Percentiles rank a stretch among this genome's conserved stretches.
Conservation (phyloP, 2,797 vertebrate genomes). For the Poliocrania exsul region DNA sequence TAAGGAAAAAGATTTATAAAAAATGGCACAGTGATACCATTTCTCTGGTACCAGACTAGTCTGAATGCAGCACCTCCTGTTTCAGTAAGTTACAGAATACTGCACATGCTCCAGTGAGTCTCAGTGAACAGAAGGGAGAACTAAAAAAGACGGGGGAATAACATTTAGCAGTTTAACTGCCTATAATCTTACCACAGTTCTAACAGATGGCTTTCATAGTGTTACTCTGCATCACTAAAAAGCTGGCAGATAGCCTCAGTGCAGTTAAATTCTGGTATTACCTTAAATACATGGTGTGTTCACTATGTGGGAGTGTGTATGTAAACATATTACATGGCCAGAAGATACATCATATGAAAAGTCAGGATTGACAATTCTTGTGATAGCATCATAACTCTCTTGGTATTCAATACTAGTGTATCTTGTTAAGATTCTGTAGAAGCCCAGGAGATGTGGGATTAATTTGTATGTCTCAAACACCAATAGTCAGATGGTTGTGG, state of each 20-base stretch:
- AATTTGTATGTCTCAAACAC: neutral
- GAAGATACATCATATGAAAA: neutral
- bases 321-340: slow-evolving; percentile 35
- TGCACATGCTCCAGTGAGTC: slow-evolving; percentile 19
- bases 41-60: neutral
- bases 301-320: neutral
- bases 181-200: slow-evolving; percentile 18
- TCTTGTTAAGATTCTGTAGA: neutral
- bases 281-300: neutral
- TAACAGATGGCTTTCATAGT: slow-evolving; percentile 49
- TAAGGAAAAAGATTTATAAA: neutral
- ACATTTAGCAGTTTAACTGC: slow-evolving; percentile 44
- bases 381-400: neutral
- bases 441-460: neutral
- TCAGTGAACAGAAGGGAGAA: slow-evolving; percentile 53
- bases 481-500: neutral
- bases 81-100: neutral
- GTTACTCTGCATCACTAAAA: slow-evolving; percentile 2
- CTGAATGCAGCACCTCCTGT: neutral
- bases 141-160: slow-evolving; percentile 50
- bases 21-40: neutral
- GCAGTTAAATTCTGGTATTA: neutral
- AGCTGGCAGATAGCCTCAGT: neutral
- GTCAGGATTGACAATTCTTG: neutral
- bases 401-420: neutral